Conservation (phyloP, 1,140 invertebrate genomes). For the Pseudoatta argentina region DNA sequence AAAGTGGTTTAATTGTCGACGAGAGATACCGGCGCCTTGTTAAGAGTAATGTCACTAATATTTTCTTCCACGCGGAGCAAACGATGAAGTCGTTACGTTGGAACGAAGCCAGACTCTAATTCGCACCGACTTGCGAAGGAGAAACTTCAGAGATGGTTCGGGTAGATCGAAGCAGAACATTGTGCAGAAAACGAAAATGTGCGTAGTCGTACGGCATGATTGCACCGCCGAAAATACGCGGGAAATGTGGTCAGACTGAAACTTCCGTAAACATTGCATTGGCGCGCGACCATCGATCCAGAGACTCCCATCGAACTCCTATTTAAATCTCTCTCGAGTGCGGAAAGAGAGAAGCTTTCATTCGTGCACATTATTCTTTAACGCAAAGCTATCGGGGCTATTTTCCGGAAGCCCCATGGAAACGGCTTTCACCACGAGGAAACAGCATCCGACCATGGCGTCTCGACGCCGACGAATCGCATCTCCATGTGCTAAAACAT, state of each 20-base stretch:
- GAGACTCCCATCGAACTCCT: not conserved
- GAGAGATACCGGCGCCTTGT: constrained; percentile 66
- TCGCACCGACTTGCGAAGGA: constrained; percentile 57
- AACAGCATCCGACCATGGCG: not conserved
- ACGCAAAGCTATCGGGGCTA: constrained; percentile 33
- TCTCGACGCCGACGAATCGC: constrained; percentile 15
- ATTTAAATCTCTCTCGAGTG: constrained; percentile 29
- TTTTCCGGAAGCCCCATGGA: constrained; percentile 32
- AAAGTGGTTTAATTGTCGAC: constrained; percentile 67
- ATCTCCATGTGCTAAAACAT: constrained; percentile 11
- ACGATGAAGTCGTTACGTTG: constrained; percentile 76
- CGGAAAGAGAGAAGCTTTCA: constrained; percentile 4
- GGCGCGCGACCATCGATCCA: constrained; percentile 15
- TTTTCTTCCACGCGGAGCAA: constrained; percentile 71
- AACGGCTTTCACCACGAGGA: constrained; percentile 19
- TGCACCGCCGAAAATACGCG: constrained; percentile 47
- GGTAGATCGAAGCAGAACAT: not conserved
- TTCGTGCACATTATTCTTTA: constrained; percentile 53
- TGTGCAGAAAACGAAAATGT: constrained; percentile 8
- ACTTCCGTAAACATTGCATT: constrained; percentile 25
- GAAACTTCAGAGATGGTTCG: constrained; percentile 37
- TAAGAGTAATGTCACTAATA: constrained; percentile 74
- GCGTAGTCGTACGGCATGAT: not conserved
- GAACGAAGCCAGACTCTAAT: constrained; percentile 74
- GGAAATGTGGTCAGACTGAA: constrained; percentile 31